These are phyloP conservation scores for Narcine bancroftii DNA, from an alignment of 2,113 vertebrate species.

Conservation along the genomic window DNA sequence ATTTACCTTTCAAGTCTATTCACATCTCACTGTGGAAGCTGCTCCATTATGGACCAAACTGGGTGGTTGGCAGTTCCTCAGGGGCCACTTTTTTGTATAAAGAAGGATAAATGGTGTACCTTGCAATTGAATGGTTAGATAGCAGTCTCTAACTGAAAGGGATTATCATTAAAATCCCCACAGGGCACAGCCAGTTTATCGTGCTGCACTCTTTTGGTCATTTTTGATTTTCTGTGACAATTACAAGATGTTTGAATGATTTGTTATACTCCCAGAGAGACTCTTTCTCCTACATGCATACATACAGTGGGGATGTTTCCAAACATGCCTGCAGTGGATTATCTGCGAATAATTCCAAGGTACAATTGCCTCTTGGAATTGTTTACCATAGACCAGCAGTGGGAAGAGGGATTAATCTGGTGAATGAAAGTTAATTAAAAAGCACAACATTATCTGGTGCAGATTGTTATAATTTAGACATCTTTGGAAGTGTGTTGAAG, in stretches of 20 bases:
- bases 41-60: not conserved
- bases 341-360: constrained; percentile 39
- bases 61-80: not conserved
- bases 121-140: not conserved
- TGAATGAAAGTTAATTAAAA: not conserved
- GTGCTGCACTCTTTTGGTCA: constrained; percentile 25
- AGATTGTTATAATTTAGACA: not conserved
- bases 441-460: not conserved
- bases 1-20: not conserved
- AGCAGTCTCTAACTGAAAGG: constrained; percentile 17
- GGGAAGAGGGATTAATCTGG: not conserved
- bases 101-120: constrained; percentile 13
- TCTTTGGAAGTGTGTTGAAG: not conserved
- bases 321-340: constrained; percentile 38
- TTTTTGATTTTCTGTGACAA: constrained; percentile 44
- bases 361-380: constrained; percentile 41
- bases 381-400: not conserved
- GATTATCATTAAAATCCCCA: constrained; percentile 34
- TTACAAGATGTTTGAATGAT: constrained; percentile 44
- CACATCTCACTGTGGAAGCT: not conserved
- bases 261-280: constrained; percentile 39
- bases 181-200: not conserved
- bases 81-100: not conserved
- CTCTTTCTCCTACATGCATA: constrained; percentile 44
- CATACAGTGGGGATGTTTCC: constrained; percentile 41